Conservation (phyloP, 1,140 invertebrate species). For the Drosophila neocordata region DNA sequence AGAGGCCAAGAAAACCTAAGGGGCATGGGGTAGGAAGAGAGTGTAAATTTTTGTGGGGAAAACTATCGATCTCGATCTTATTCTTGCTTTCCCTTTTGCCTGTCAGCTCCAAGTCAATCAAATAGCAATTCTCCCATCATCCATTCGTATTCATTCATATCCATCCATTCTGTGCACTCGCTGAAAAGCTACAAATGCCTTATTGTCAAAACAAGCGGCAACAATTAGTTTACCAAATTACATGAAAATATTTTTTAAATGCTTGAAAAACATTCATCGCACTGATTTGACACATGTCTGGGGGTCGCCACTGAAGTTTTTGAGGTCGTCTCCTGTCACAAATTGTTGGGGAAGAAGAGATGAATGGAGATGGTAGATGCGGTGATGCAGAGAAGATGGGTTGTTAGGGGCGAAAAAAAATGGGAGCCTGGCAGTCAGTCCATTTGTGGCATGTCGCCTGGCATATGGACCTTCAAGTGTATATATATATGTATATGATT, state of each 20-base stretch:
- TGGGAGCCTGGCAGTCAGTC: constrained; percentile 46
- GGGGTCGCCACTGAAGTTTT: constrained; percentile 27
- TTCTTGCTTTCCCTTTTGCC: constrained; percentile 15
- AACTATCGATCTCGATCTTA: constrained; percentile 19
- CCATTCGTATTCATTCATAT: constrained; percentile 8
- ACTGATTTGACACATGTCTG: constrained; percentile 68
- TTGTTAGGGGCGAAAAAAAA: background rate
- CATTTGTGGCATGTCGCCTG: constrained; percentile 76
- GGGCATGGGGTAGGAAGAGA: too few species aligned
- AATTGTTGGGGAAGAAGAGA: constrained; percentile 9
- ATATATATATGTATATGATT: background rate
- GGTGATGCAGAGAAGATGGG: constrained; percentile 1
- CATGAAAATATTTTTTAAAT: constrained; percentile 81
- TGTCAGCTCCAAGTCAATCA: constrained; percentile 74
- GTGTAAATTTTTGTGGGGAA: too few species aligned
- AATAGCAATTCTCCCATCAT: constrained; percentile 35
- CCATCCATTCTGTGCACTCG: constrained; percentile 13
- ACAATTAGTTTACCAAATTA: constrained; percentile 82
- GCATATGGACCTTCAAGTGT: constrained; percentile 39
- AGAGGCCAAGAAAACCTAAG: background rate
- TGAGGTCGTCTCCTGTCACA: constrained; percentile 42
- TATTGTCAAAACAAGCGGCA: constrained; percentile 79
- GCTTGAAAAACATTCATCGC: constrained; percentile 68
- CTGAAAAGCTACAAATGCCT: constrained; percentile 82
- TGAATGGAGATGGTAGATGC: constrained; percentile 20